Percentiles rank a stretch among this genome's conserved stretches.
Evolutionary conservation across 2,888 invertebrate genomes (phyloP).

Genomic region (Troglohyphantes excavatus): DNA sequence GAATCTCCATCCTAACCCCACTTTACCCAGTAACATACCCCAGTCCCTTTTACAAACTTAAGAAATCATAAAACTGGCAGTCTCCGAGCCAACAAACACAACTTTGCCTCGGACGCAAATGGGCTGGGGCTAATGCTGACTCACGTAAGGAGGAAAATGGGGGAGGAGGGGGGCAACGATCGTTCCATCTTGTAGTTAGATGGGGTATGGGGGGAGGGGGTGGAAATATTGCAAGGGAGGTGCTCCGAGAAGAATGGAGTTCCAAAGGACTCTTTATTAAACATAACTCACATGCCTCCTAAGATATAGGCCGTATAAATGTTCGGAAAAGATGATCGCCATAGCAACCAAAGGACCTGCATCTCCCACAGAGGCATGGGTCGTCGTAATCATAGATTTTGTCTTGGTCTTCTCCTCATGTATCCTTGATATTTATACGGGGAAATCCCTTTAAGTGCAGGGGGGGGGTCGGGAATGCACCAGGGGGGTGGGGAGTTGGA

Average conservation of each 20-base stretch:
- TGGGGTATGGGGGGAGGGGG: not conserved
- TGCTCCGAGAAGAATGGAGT: slow-evolving; percentile 57
- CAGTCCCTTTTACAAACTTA: not conserved
- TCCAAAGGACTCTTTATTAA: slow-evolving; percentile 75
- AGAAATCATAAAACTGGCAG: slow-evolving; percentile 21
- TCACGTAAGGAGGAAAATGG: slow-evolving; percentile 15
- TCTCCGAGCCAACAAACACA: slow-evolving; percentile 29
- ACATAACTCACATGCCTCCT: slow-evolving; percentile 73
- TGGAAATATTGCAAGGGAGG: not conserved
- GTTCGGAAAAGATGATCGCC: slow-evolving; percentile 70
- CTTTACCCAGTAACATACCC: not conserved
- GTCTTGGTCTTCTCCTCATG: slow-evolving; percentile 48
- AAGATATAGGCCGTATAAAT: slow-evolving; percentile 73
- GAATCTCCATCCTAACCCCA: not conserved
- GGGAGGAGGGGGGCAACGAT: not conserved
- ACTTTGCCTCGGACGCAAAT: slow-evolving; percentile 41
- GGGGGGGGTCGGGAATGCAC: not conserved
- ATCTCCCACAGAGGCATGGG: slow-evolving; percentile 48
- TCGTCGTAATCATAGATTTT: slow-evolving; percentile 71
- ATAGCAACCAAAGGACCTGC: slow-evolving; percentile 57
- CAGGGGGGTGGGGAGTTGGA: slow-evolving; percentile 37
- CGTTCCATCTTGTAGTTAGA: slow-evolving; percentile 33
- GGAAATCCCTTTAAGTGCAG: slow-evolving; percentile 60
- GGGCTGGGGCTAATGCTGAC: slow-evolving; percentile 42
- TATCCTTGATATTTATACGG: slow-evolving; percentile 62